Evolutionary conservation across 2,113 vertebrate genomes (phyloP), one percentile per base, ranked within the genome.

Genomic region (Lathamus discolor): DNA sequence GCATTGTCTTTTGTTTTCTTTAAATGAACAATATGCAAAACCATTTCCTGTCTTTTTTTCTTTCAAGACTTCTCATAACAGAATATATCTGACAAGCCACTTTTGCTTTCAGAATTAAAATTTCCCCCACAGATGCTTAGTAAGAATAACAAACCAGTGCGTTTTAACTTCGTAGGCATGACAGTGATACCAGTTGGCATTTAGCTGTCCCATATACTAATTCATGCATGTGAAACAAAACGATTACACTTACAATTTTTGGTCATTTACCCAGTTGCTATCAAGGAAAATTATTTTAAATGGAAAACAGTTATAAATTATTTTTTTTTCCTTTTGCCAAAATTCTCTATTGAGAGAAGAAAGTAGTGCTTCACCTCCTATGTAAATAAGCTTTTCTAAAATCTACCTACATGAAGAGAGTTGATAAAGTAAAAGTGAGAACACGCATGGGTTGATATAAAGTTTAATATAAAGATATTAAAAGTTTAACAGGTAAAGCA

Each of bases 221-320:
- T 94, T 92, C 95, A 96, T 95, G 85, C 90, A 92, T 96, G 92
- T 88, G 94, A 86, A 96, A 88, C 33, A 83, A 88, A 96, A 93
- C 74, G 0, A 92, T 94, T 88, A 78, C 67, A 81, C 46, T 92
- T 88, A 35, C 4, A 83, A 24, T 62, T 90, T 90, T 83, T 91
- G 13, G 59, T 87, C 52, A 93, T 94, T 85, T 85, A 88, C 70
- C 54, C 7, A 67, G 33, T 73, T 63, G 8, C 18, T 84, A 84
- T 86, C 33, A 87, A 29, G 29, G 37, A 74, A 92, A 62, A 89
- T 62, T 17, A 64, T 28, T 97, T 95, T 55, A 69, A 90, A 57
- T 88, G 16, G 48, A 59, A 74, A 62, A 43, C 1, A 29, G 7
- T 81, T 77, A 59, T 29, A 33, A 28, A 33, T 67, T 24, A 9